Evolutionary conservation across 2,888 invertebrate genomes (phyloP).

Genomic region (Portevinia maculata): DNA sequence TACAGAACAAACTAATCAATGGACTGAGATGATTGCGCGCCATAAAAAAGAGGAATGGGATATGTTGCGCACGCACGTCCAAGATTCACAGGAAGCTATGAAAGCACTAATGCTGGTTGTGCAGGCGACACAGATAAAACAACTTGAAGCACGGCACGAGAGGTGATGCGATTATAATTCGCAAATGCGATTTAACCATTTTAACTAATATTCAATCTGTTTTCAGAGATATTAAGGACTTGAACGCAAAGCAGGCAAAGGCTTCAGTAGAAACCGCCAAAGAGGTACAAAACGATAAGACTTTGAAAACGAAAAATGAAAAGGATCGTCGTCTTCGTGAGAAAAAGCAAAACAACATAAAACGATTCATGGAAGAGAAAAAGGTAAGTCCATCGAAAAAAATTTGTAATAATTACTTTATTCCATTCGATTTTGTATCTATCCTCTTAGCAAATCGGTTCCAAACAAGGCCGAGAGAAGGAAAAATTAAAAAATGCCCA

Average conservation of each 20-base stretch:
- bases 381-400: conserved; percentile 84
- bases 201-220: conserved; percentile 4
- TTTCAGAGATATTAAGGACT: conserved; percentile 94
- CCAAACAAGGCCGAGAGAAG: conserved; percentile 95
- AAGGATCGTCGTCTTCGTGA: conserved; percentile 96
- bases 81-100: conserved; percentile 90
- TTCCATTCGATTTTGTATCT: conserved; percentile 43
- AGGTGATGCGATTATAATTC: conserved; percentile 75
- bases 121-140: conserved; percentile 93
- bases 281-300: conserved; percentile 97
- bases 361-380: conserved; percentile 97
- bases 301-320: conserved; percentile 97
- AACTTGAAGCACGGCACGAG: conserved; percentile 94
- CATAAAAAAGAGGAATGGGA: conserved; percentile 94
- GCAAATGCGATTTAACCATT: neutral
- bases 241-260: conserved; percentile 97
- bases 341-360: conserved; percentile 98
- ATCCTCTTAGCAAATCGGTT: conserved; percentile 86
- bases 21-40: conserved; percentile 94
- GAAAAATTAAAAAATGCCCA: conserved; percentile 96
- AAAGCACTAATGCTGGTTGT: conserved; percentile 91
- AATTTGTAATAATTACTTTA: neutral
- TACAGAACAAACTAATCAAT: conserved; percentile 95
- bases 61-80: conserved; percentile 90
- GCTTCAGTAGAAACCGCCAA: conserved; percentile 98